Evolutionary conservation across 2,888 invertebrate species (phyloP).

Genomic region (Melipona bicolor): DNA sequence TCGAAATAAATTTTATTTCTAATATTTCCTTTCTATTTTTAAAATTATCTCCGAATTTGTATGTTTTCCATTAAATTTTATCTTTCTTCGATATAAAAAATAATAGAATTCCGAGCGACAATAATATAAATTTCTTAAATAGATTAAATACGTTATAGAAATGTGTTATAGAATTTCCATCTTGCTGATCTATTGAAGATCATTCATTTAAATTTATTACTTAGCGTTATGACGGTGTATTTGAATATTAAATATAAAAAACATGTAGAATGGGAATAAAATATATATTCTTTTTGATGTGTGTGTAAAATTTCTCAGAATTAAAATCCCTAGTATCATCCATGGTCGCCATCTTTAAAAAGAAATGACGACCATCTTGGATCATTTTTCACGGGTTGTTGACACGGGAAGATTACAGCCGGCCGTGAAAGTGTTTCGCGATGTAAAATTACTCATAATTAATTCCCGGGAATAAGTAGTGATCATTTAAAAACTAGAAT

Average conservation of each 20-base stretch:
- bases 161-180: background rate
- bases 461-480: constrained; percentile 54
- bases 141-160: background rate
- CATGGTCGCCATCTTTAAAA: constrained; percentile 70
- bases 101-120: background rate
- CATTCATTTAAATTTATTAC: background rate
- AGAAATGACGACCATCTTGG: constrained; percentile 75
- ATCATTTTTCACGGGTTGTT: constrained; percentile 81
- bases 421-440: constrained; percentile 79
- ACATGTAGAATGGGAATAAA: background rate
- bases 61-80: background rate
- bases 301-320: background rate
- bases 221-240: background rate
- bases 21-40: background rate
- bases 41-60: background rate
- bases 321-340: constrained; percentile 59
- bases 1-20: background rate
- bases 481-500: constrained; percentile 40
- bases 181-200: background rate
- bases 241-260: constrained; percentile 9
- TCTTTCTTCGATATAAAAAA: background rate
- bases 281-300: background rate
- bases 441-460: constrained; percentile 69
- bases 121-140: background rate
- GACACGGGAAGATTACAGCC: constrained; percentile 81